phyloP scores from a whole-genome alignment of 2,888 invertebrate genomes.

The Eupeodes luniger region DNA sequence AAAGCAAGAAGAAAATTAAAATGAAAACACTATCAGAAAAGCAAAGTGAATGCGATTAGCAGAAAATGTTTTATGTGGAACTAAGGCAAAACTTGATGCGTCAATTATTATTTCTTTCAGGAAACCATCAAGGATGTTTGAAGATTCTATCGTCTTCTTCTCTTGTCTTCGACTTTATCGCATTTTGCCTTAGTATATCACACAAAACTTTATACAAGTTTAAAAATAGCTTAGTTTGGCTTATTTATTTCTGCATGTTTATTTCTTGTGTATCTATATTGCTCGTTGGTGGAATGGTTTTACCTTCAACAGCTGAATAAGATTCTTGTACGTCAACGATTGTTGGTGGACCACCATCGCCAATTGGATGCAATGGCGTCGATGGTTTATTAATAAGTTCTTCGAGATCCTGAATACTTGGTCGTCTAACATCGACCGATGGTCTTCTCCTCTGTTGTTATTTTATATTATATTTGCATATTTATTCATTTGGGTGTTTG shows the following conservation, averaged over 20 bases:
- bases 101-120: background rate
- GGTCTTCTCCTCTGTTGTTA: constrained; percentile 90
- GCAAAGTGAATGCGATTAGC: constrained; percentile 24
- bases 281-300: constrained; percentile 43
- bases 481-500: constrained; percentile 5
- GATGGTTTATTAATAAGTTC: constrained; percentile 96
- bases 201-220: background rate
- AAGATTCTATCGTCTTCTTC: background rate
- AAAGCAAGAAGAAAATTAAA: background rate
- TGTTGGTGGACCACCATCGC: constrained; percentile 92
- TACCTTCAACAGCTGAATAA: constrained; percentile 98
- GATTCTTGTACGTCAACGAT: constrained; percentile 97
- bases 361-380: constrained; percentile 92
- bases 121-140: background rate
- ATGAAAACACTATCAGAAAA: background rate
- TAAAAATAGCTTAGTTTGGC: background rate
- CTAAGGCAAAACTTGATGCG: background rate
- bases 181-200: background rate
- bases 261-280: background rate
- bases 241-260: constrained; percentile 14
- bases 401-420: constrained; percentile 95
- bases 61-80: background rate
- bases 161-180: background rate
- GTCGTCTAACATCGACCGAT: constrained; percentile 94
- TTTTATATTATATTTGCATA: constrained; percentile 26